phyloP scores from a whole-genome alignment of 2,797 vertebrate species.

The Urophycis tenuis region DNA sequence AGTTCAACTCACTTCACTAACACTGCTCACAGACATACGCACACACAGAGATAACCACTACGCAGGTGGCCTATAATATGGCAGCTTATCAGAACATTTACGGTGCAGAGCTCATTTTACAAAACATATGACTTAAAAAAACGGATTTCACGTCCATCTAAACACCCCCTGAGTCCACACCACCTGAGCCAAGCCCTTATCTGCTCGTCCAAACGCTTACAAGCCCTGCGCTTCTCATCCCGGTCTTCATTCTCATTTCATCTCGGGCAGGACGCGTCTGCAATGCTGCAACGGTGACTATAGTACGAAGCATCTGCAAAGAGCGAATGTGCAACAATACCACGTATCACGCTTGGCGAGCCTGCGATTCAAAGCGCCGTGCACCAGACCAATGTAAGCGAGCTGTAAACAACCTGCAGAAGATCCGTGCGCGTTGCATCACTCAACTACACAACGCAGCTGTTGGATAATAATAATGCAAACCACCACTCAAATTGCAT shows the following conservation, averaged over 20 bases:
- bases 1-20: not conserved
- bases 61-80: not conserved
- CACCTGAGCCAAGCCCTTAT: not conserved
- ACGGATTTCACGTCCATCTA: too few species aligned
- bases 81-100: not conserved
- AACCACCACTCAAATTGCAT: not conserved
- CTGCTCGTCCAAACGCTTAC: not conserved
- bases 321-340: not conserved
- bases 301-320: not conserved
- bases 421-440: not conserved
- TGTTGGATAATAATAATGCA: not conserved
- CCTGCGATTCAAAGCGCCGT: not conserved
- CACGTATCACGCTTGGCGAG: not conserved
- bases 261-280: not conserved
- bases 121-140: not conserved
- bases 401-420: conserved; percentile 43
- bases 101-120: not conserved
- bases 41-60: not conserved
- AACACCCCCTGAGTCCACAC: not conserved
- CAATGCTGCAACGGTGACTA: not conserved
- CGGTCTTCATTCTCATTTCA: not conserved
- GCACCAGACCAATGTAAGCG: not conserved
- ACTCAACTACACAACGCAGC: not conserved
- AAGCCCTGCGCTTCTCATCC: not conserved
- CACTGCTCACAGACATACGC: not conserved